Percentiles rank a stretch among this genome's conserved stretches.
Evolutionary conservation across 2,888 invertebrate genomes (phyloP).

Genomic region (Lithophane socia): DNA sequence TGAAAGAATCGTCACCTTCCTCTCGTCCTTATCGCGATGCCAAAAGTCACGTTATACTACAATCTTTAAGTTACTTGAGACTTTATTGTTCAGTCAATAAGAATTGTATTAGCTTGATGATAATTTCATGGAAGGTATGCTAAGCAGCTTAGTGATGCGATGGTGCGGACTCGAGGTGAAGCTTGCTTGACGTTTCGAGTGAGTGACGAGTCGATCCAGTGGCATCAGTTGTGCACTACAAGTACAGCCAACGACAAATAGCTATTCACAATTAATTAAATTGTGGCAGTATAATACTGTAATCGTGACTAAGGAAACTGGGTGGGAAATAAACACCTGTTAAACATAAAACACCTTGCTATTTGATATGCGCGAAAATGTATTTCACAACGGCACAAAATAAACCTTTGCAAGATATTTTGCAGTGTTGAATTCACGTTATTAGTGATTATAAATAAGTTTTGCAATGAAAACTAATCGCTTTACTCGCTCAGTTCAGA

Average conservation of each 20-base stretch:
- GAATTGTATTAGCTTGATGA: conserved; percentile 69
- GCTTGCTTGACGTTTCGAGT: conserved; percentile 82
- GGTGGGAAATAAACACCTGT: conserved; percentile 48
- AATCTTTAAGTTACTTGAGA: conserved; percentile 32
- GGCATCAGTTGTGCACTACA: conserved; percentile 72
- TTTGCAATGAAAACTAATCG: conserved; percentile 66
- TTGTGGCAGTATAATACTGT: conserved; percentile 24
- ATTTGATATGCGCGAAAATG: conserved; percentile 52
- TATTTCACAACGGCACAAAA: conserved; percentile 48
- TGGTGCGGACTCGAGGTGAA: conserved; percentile 82
- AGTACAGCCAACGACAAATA: conserved; percentile 73
- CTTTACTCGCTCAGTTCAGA: conserved; percentile 64
- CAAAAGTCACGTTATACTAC: conserved; percentile 82
- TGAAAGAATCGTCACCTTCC: conserved; percentile 89
- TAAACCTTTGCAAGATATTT: conserved; percentile 59
- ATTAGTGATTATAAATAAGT: conserved; percentile 68
- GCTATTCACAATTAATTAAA: conserved; percentile 46
- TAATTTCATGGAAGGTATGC: conserved; percentile 75
- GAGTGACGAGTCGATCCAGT: conserved; percentile 81
- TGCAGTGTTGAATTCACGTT: conserved; percentile 64
- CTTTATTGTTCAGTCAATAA: conserved; percentile 41
- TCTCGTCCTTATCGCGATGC: conserved; percentile 85
- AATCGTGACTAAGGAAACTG: conserved; percentile 42
- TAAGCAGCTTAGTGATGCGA: conserved; percentile 87
- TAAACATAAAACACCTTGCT: conserved; percentile 53